These are phyloP conservation scores for Stomatorhinus ivindoensis DNA, from an alignment of 2,113 vertebrate species.

Conservation along the genomic window DNA sequence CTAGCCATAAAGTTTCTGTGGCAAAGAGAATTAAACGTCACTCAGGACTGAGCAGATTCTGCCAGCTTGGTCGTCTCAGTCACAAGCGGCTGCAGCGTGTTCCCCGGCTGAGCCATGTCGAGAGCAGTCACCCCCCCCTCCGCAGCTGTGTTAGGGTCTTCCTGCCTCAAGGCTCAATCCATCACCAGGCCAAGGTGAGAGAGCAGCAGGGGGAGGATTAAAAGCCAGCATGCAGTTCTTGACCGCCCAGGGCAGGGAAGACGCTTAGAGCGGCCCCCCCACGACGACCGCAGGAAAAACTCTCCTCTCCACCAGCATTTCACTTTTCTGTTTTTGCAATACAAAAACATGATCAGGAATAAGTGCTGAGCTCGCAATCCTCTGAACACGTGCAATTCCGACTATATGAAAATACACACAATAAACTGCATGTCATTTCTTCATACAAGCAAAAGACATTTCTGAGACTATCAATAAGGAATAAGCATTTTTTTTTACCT, in stretches of 20 bases:
- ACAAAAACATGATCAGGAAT: background rate
- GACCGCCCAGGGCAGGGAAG: background rate
- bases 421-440: background rate
- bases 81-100: background rate
- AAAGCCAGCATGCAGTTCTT: background rate
- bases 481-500: background rate
- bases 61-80: background rate
- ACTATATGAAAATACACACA: background rate
- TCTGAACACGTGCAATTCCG: background rate
- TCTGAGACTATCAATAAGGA: background rate
- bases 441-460: background rate
- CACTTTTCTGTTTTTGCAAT: background rate
- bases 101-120: background rate
- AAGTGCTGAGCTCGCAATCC: background rate
- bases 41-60: background rate
- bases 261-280: background rate
- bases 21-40: background rate
- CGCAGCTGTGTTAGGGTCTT: background rate
- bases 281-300: background rate
- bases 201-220: background rate
- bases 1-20: constrained; percentile 24
- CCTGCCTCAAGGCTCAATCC: background rate
- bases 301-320: background rate
- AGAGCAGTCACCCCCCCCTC: background rate
- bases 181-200: background rate